Percentiles rank a stretch among this genome's conserved stretches.
Conservation (phyloP, 2,888 invertebrate genomes). For the Eucera pruinosa region DNA sequence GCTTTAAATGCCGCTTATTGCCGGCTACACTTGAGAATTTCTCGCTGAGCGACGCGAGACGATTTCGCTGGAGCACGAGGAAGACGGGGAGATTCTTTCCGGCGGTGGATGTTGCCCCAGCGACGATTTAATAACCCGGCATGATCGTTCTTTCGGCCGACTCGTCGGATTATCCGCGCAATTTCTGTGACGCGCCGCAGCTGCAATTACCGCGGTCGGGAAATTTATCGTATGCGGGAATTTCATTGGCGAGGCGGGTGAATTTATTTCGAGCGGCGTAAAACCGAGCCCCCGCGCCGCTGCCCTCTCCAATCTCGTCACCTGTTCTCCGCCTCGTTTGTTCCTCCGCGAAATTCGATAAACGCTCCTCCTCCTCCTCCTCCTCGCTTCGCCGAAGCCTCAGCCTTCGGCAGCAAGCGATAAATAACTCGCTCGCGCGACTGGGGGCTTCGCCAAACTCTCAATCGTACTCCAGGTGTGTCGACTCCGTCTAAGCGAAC, state of each 20-base stretch:
- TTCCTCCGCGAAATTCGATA: conserved; percentile 21
- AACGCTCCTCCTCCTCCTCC: background rate
- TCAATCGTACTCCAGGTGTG: too few relatives aligned
- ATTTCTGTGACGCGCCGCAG: conserved; percentile 27
- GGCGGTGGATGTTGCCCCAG: too few relatives aligned
- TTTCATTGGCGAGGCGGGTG: conserved; percentile 31
- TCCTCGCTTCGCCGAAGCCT: background rate
- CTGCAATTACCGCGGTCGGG: conserved; percentile 44
- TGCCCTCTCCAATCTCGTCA: conserved; percentile 29
- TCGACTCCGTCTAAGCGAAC: too few relatives aligned
- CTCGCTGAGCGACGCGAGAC: too few relatives aligned
- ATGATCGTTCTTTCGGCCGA: conserved; percentile 39
- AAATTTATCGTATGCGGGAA: conserved; percentile 52
- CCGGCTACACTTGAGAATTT: too few relatives aligned
- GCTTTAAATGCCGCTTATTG: too few relatives aligned
- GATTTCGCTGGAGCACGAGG: too few relatives aligned
- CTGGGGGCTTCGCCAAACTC: too few relatives aligned
- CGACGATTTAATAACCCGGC: conserved; percentile 41
- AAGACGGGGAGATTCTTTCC: too few relatives aligned
- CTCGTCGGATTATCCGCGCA: conserved; percentile 41
- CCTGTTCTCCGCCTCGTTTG: background rate
- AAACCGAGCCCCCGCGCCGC: background rate
- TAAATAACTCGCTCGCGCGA: too few relatives aligned
- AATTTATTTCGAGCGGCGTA: conserved; percentile 41
- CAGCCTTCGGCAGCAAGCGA: too few relatives aligned